phyloP scores from a whole-genome alignment of 2,888 invertebrate species.

The Watsonalla binaria region DNA sequence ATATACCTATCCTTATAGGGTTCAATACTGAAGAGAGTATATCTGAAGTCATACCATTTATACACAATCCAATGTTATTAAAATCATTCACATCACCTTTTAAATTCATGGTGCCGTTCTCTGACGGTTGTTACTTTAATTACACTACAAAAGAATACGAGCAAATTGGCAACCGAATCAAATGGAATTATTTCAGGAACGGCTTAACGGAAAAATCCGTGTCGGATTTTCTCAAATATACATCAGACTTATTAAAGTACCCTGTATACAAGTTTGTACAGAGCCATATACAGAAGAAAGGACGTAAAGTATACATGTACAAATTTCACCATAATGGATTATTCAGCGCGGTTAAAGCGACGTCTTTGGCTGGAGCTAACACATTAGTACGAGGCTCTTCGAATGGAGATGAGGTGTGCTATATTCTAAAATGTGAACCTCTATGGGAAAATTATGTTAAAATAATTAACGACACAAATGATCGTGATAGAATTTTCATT shows the following conservation, averaged over 20 bases:
- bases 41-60: slow-evolving; percentile 61
- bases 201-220: slow-evolving; percentile 46
- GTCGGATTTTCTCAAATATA: slow-evolving; percentile 52
- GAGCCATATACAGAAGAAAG: slow-evolving; percentile 29
- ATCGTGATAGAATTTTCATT: slow-evolving; percentile 54
- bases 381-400: slow-evolving; percentile 59
- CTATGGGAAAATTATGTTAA: slow-evolving; percentile 52
- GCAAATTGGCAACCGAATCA: slow-evolving; percentile 44
- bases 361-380: slow-evolving; percentile 37
- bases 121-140: slow-evolving; percentile 47
- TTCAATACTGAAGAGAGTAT: slow-evolving; percentile 72
- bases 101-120: slow-evolving; percentile 64
- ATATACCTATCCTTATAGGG: slow-evolving; percentile 66
- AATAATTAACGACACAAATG: slow-evolving; percentile 28
- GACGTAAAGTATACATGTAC: slow-evolving; percentile 52
- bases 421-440: slow-evolving; percentile 67
- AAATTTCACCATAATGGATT: slow-evolving; percentile 68
- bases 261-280: slow-evolving; percentile 64
- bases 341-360: slow-evolving; percentile 57
- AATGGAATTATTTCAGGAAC: slow-evolving; percentile 48
- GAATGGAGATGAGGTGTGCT: slow-evolving; percentile 70
- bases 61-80: slow-evolving; percentile 52
- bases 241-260: slow-evolving; percentile 62
- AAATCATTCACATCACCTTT: slow-evolving; percentile 47
- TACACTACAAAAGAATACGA: slow-evolving; percentile 42